These are phyloP conservation scores for Tachuris rubrigastra DNA, from an alignment of 2,113 vertebrate species.

Conservation along the genomic window DNA sequence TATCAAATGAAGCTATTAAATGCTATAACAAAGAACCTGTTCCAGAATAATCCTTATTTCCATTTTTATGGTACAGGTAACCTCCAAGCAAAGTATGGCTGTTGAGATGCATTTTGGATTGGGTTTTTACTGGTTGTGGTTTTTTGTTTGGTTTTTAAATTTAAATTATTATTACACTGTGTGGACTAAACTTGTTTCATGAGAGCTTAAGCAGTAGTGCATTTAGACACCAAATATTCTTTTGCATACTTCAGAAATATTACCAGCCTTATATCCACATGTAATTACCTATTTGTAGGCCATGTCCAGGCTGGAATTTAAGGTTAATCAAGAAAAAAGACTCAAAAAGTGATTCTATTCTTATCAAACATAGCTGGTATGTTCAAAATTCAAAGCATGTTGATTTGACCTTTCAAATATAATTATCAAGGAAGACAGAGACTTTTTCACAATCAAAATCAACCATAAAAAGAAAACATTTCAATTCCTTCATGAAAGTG, in stretches of 20 bases:
- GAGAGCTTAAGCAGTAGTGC: not conserved
- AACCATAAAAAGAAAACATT: not conserved
- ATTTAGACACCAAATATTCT: not conserved
- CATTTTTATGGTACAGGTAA: not conserved
- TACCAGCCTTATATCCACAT: not conserved
- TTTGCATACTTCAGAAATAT: not conserved
- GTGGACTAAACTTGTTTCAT: not conserved
- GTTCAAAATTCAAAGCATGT: not conserved
- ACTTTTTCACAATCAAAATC: not conserved
- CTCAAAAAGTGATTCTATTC: not conserved
- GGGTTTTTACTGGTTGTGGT: rapidly evolving
- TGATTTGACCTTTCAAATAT: not conserved
- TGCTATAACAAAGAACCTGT: not conserved
- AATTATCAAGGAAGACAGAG: not conserved
- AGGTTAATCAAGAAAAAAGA: not conserved
- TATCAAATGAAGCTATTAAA: not conserved
- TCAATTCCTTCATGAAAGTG: not conserved
- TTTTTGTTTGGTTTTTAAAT: not conserved
- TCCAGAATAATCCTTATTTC: not conserved
- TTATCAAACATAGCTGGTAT: not conserved
- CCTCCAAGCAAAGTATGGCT: not conserved
- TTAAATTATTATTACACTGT: not conserved
- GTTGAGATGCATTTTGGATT: not conserved
- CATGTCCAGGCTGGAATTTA: not conserved
- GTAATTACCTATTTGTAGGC: not conserved